Evolutionary conservation across 2,888 invertebrate species (phyloP).

Genomic region (Gasteruption jaculator): DNA sequence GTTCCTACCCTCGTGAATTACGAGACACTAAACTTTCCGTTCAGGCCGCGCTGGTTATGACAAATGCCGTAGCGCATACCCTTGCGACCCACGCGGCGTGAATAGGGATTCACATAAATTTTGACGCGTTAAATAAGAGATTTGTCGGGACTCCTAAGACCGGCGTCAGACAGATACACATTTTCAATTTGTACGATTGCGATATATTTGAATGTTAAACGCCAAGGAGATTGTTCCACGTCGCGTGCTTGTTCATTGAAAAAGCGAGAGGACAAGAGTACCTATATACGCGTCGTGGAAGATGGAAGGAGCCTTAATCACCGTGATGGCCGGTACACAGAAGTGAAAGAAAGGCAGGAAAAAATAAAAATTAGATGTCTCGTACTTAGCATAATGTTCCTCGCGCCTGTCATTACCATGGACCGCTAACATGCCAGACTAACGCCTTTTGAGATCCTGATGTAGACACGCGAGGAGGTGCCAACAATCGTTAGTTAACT

Average conservation of each 20-base stretch:
- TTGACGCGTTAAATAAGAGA: too few relatives aligned
- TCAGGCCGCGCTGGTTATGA: too few relatives aligned
- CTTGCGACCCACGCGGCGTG: too few relatives aligned
- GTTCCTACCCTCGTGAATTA: too few relatives aligned
- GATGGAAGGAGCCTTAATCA: slow-evolving; percentile 26
- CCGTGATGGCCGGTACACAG: slow-evolving; percentile 10
- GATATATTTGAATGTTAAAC: too few relatives aligned
- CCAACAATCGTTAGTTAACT: slow-evolving; percentile 25
- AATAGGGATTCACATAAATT: too few relatives aligned
- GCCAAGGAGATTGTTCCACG: slow-evolving; percentile 20
- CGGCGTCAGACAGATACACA: too few relatives aligned
- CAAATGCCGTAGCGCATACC: too few relatives aligned
- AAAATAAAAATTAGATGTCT: slow-evolving; percentile 21
- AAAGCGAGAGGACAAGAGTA: too few relatives aligned
- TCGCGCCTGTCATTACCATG: slow-evolving; percentile 33
- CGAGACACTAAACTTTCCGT: too few relatives aligned
- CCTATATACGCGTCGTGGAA: slow-evolving; percentile 20
- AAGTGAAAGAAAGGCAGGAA: slow-evolving; percentile 7
- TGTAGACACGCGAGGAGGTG: slow-evolving; percentile 29
- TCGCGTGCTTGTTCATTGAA: slow-evolving; percentile 32
- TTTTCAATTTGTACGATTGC: too few relatives aligned
- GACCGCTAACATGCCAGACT: slow-evolving; percentile 32
- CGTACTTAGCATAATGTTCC: slow-evolving; percentile 36
- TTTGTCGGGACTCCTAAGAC: too few relatives aligned
- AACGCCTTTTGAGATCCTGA: slow-evolving; percentile 23